Percentiles rank a stretch among this genome's conserved stretches.
phyloP scores from a whole-genome alignment of 2,888 invertebrate species.

The Matsumyia berberina region DNA sequence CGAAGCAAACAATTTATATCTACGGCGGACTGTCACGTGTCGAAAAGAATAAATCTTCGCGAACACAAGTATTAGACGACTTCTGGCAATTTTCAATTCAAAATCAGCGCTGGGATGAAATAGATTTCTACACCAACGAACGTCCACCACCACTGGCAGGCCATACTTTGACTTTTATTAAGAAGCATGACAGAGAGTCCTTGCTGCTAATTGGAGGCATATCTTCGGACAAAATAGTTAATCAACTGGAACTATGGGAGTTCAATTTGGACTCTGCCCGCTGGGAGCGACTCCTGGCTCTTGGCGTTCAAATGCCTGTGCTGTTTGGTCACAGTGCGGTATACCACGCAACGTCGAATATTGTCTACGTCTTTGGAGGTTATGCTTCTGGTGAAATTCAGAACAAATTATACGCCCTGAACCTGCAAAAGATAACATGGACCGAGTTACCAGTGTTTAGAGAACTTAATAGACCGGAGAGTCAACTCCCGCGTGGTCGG shows the following conservation, averaged over 20 bases:
- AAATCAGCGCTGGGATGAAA: slow-evolving; percentile 92
- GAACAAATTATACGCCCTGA: slow-evolving; percentile 91
- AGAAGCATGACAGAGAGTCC: slow-evolving; percentile 89
- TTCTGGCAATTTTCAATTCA: slow-evolving; percentile 97
- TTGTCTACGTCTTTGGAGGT: slow-evolving; percentile 96
- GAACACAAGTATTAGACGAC: slow-evolving; percentile 88
- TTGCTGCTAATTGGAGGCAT: slow-evolving; percentile 95
- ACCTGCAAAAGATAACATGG: slow-evolving; percentile 90
- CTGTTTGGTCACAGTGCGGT: slow-evolving; percentile 95
- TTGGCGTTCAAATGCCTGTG: slow-evolving; percentile 89
- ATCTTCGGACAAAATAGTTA: slow-evolving; percentile 84
- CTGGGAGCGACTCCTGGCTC: slow-evolving; percentile 89
- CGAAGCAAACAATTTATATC: slow-evolving; percentile 93
- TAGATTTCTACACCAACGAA: slow-evolving; percentile 85
- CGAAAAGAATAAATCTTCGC: slow-evolving; percentile 81
- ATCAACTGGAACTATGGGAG: slow-evolving; percentile 89
- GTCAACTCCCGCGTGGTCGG: slow-evolving; percentile 89
- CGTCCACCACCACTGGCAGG: slow-evolving; percentile 93
- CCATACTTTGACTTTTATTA: slow-evolving; percentile 93
- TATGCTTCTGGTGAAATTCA: slow-evolving; percentile 90
- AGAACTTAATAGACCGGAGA: slow-evolving; percentile 86
- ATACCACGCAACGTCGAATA: slow-evolving; percentile 91
- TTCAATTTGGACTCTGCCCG: slow-evolving; percentile 90
- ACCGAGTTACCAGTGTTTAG: slow-evolving; percentile 90
- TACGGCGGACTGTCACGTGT: slow-evolving; percentile 91